These are phyloP conservation scores for Alca torda DNA, from an alignment of 2,797 vertebrate species.

Conservation along the genomic window DNA sequence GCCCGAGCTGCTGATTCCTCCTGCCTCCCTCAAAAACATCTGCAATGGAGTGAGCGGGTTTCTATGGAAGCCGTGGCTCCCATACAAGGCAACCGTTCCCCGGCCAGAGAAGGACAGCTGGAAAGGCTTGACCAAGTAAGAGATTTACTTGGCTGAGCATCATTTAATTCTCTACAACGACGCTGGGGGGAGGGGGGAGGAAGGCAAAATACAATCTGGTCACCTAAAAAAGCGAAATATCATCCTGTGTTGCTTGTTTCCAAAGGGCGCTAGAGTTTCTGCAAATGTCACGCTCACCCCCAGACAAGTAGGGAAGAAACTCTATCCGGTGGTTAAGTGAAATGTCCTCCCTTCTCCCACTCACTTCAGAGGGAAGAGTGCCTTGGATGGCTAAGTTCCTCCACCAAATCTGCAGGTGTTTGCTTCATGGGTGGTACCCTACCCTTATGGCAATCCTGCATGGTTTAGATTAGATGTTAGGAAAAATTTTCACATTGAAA, in stretches of 20 bases:
- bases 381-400: neutral
- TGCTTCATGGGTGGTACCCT: neutral
- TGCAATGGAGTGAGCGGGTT: neutral
- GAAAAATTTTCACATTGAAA: too few relatives aligned
- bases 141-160: constrained; percentile 49
- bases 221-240: neutral
- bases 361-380: neutral
- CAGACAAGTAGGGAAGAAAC: neutral
- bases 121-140: constrained; percentile 58
- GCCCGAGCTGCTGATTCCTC: neutral
- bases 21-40: constrained; percentile 4
- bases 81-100: constrained; percentile 52
- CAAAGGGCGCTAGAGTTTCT: neutral
- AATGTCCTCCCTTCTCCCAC: neutral
- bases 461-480: too few relatives aligned
- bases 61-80: constrained; percentile 29
- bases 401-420: neutral
- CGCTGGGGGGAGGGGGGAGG: neutral
- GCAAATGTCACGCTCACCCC: neutral
- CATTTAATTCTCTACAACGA: neutral
- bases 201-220: neutral
- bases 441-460: neutral
- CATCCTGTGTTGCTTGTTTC: neutral
- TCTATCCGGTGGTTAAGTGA: neutral
- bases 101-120: neutral